These are phyloP conservation scores for Scylla paramamosain DNA, from an alignment of 1,140 invertebrate genomes.

Conservation along the genomic window DNA sequence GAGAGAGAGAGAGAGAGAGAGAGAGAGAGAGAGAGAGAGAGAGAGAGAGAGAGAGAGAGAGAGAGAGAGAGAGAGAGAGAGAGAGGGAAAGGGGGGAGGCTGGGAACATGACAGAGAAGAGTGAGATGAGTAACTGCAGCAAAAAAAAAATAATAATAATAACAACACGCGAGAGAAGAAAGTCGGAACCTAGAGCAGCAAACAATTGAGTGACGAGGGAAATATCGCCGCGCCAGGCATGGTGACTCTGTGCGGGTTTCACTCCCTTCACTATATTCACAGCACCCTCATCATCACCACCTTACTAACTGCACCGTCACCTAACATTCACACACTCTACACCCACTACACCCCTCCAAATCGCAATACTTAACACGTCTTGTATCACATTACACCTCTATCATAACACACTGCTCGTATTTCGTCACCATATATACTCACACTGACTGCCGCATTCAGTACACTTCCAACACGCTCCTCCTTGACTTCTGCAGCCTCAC, in stretches of 20 bases:
- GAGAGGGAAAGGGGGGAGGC: not conserved
- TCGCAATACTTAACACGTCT: no score
- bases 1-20: slow-evolving; percentile 50
- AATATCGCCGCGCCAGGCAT: not conserved
- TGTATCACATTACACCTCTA: no score
- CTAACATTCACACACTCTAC: not conserved
- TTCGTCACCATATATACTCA: no score
- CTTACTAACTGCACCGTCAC: not conserved
- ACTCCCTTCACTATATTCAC: not conserved
- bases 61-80: not conserved
- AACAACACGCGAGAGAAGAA: not conserved
- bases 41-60: slow-evolving; percentile 54
- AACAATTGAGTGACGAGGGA: not conserved
- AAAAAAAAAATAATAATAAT: not conserved
- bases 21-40: slow-evolving; percentile 56
- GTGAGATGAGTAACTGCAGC: not conserved
- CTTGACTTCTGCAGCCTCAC: no score
- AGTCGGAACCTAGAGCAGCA: not conserved
- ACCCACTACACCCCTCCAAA: not conserved
- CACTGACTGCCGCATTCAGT: no score
- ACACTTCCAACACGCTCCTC: no score
- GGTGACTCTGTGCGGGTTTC: not conserved
- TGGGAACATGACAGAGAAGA: not conserved
- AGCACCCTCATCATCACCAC: not conserved
- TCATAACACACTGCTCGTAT: no score